Percentiles rank a stretch among this genome's conserved stretches.
Conservation (phyloP, 2,888 invertebrate genomes). For the Chorisops tibialis region DNA sequence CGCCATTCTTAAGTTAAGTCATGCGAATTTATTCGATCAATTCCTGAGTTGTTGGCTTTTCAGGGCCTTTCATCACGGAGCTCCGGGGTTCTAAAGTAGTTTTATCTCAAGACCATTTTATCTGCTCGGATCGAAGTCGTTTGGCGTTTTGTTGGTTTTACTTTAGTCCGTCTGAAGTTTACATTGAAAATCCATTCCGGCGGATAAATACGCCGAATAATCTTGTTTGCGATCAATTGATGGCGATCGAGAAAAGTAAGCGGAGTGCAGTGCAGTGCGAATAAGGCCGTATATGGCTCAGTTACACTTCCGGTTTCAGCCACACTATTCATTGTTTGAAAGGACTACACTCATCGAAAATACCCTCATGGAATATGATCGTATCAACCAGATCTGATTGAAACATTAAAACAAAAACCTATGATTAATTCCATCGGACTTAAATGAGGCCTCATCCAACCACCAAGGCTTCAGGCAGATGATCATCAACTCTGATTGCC, state of each 20-base stretch:
- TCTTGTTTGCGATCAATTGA: neutral
- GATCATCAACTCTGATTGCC: slow-evolving; percentile 4
- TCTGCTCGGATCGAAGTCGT: too few relatives aligned
- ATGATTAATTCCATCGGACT: too few relatives aligned
- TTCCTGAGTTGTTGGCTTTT: slow-evolving; percentile 11
- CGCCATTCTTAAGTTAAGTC: slow-evolving; percentile 9
- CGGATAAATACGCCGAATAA: slow-evolving; percentile 7
- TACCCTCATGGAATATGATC: too few relatives aligned
- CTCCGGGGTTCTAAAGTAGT: neutral
- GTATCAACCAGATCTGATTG: too few relatives aligned
- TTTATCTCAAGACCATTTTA: neutral
- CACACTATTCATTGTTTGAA: too few relatives aligned
- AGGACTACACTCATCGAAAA: too few relatives aligned
- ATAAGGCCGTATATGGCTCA: too few relatives aligned
- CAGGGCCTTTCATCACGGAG: slow-evolving; percentile 12
- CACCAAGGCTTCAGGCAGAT: neutral
- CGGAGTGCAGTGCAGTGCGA: too few relatives aligned
- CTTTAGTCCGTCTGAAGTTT: neutral
- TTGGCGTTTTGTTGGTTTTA: neutral
- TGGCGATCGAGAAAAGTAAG: too few relatives aligned
- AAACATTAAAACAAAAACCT: too few relatives aligned
- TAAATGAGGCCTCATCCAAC: too few relatives aligned
- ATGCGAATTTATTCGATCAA: slow-evolving; percentile 20
- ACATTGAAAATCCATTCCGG: slow-evolving; percentile 19
- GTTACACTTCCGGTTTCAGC: too few relatives aligned